These are phyloP conservation scores for Patella pellucida DNA, from an alignment of 2,888 invertebrate genomes.

Conservation along the genomic window DNA sequence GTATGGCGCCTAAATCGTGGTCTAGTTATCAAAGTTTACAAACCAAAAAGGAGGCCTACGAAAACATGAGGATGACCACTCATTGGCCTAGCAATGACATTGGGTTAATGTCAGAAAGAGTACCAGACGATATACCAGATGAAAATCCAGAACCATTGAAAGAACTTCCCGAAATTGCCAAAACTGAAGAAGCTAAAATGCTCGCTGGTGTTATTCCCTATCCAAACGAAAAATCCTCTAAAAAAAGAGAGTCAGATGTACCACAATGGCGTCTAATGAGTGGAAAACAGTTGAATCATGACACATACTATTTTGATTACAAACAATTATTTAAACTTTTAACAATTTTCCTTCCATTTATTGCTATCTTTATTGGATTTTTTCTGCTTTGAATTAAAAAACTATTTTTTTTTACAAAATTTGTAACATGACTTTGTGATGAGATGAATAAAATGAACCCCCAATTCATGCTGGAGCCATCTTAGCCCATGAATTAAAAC, in stretches of 20 bases:
- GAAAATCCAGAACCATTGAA: constrained; percentile 19
- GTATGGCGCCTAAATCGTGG: constrained; percentile 63
- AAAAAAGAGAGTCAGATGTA: neutral
- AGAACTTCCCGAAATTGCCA: constrained; percentile 39
- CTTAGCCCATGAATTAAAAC: too few species aligned
- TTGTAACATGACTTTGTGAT: too few species aligned
- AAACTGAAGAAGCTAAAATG: constrained; percentile 31
- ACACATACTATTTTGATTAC: neutral
- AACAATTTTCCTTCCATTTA: neutral
- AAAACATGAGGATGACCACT: constrained; percentile 43
- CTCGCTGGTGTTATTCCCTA: constrained; percentile 36
- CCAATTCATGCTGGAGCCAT: too few species aligned
- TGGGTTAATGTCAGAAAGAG: constrained; percentile 30
- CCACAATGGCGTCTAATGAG: neutral
- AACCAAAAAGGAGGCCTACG: constrained; percentile 49
- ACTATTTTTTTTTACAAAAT: too few species aligned
- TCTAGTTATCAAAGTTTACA: constrained; percentile 47
- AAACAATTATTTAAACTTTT: neutral
- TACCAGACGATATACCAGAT: neutral
- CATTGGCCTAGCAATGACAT: constrained; percentile 61
- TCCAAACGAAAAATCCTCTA: neutral
- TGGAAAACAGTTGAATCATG: neutral
- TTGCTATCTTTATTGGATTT: neutral
- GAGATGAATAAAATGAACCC: too few species aligned
- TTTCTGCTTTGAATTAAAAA: neutral